These are phyloP conservation scores for Arrhamphus sclerolepis DNA, from an alignment of 2,797 vertebrate species.

Conservation along the genomic window DNA sequence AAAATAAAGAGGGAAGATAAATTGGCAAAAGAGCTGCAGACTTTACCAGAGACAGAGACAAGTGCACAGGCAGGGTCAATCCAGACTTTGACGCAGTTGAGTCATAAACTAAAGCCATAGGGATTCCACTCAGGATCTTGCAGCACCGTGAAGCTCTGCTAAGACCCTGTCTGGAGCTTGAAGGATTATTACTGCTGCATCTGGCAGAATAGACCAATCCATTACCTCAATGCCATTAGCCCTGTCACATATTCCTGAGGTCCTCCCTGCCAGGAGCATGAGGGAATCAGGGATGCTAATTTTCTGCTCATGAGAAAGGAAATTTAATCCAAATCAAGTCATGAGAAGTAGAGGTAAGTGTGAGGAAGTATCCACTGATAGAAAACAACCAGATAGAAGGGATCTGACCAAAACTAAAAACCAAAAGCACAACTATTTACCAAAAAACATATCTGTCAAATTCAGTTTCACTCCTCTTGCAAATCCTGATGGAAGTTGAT, in stretches of 20 bases:
- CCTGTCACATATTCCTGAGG: conserved; percentile 58
- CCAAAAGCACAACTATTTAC: conserved; percentile 18
- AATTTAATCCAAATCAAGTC: conserved; percentile 42
- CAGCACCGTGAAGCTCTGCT: conserved; percentile 59
- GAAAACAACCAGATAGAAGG: conserved; percentile 25
- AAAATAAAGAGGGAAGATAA: conserved; percentile 64
- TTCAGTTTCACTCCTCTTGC: too few species aligned
- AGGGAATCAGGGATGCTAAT: conserved; percentile 49
- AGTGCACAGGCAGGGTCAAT: conserved; percentile 68
- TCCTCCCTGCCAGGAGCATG: conserved; percentile 37
- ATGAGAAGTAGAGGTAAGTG: background rate
- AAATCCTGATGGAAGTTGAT: too few species aligned
- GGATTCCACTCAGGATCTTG: conserved; percentile 62
- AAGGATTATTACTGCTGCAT: conserved; percentile 68
- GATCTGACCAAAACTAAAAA: conserved; percentile 29
- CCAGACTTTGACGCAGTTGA: conserved; percentile 65
- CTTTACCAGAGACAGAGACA: conserved; percentile 75
- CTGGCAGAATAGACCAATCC: conserved; percentile 68
- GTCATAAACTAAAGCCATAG: conserved; percentile 69
- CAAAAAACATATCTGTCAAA: too few species aligned
- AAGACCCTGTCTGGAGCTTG: conserved; percentile 60
- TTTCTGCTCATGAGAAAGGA: conserved; percentile 31
- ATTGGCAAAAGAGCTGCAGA: conserved; percentile 68
- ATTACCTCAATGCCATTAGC: conserved; percentile 73
- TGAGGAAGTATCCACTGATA: conserved; percentile 5